Base-by-base conservation (phyloP, 2,797 vertebrate species). In the Acanthurus tractus region DNA sequence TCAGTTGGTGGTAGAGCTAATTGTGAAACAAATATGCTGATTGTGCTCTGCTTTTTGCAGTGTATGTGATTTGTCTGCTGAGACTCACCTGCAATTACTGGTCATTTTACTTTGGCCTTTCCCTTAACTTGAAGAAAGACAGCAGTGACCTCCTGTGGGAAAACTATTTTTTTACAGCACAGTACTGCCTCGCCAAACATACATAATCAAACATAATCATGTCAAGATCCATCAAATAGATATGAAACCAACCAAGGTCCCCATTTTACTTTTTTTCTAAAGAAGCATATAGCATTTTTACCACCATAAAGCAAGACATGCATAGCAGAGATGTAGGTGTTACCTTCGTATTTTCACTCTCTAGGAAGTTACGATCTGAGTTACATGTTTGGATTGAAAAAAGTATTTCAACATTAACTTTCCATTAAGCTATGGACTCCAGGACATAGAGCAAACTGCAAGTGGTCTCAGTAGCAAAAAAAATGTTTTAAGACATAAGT, bases 71-170 rank as follows among this genome's bases (percentile, higher is more conserved):
- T 15, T 20, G 36, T 14, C 49, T 64, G 12, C 7, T 56, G 3
- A 17, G 25, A 45, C 63, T 11, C 46, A 70, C 14, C 23, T 56
- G 69, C 6, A 34, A 67, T 57, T 23, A 49, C 20, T 48, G 15
- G 2, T 64, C 17, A 62, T 6, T 0, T 53, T 5, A 15, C 49
- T 9, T 0, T 38, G 25, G n/a, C 22, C 54, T 52, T 7, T 44
- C 25, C 25, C 15, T 61, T 56, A n/a, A 55, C 23, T 50, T 7
- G 68, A 67, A 25, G 14, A 45, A 70, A 76, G 29, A 56, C 70
- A 78, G 23, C 61, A 83, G 72, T 8, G 68, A 55, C 84, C 70
- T 81, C 84, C 78, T 63, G 70, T 85, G 88, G 78, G 10, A n/a
- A 67, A 56, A 55, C 11, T n/a, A n/a, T 22, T 0, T 7, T 15